Evolutionary conservation across 2,888 invertebrate species (phyloP).

Genomic region (Tipula lateralis): DNA sequence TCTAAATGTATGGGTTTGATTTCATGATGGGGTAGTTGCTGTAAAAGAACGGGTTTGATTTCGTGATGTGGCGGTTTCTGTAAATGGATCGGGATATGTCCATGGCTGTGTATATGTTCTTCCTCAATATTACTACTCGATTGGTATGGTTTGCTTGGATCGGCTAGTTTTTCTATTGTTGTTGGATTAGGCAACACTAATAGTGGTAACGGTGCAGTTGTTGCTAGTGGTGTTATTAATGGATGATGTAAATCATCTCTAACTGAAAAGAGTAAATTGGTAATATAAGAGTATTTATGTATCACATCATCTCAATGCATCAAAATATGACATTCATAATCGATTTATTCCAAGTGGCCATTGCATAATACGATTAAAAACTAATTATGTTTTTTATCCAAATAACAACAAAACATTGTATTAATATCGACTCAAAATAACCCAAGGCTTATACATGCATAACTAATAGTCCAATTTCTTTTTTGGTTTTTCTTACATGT

Average conservation of each 20-base stretch:
- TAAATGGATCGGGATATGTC: not conserved
- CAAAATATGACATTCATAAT: no score
- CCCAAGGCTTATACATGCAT: not conserved
- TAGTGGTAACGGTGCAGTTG: not conserved
- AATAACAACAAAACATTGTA: not conserved
- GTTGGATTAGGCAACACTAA: not conserved
- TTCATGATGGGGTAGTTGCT: not conserved
- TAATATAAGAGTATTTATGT: no score
- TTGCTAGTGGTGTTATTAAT: not conserved
- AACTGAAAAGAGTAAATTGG: not conserved
- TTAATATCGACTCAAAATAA: not conserved
- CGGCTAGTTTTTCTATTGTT: not conserved
- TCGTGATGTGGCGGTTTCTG: not conserved
- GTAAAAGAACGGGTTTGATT: not conserved
- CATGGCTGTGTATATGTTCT: not conserved
- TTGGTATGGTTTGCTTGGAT: not conserved
- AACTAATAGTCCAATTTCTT: not conserved
- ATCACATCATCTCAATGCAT: no score
- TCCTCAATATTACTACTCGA: not conserved
- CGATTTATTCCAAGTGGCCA: not conserved
- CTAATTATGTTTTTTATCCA: not conserved
- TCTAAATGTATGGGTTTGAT: not conserved
- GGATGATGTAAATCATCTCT: not conserved
- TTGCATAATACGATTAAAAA: not conserved
- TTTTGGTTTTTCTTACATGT: not conserved